phyloP scores from a whole-genome alignment of 2,113 vertebrate species.

The Oreochromis aureus region DNA sequence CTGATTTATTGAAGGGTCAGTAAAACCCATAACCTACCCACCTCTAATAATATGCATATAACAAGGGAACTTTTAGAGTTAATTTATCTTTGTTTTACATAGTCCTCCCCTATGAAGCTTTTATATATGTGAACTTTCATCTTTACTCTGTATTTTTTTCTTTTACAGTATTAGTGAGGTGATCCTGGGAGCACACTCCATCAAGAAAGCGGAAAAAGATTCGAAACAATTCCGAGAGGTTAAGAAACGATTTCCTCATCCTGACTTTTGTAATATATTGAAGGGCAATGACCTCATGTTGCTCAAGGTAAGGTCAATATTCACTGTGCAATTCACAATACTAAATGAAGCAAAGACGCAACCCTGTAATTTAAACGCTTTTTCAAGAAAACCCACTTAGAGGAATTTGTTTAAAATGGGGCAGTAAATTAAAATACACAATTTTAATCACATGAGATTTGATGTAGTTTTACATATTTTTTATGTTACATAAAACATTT shows the following conservation, averaged over 20 bases:
- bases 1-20: not conserved
- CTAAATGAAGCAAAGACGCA: not conserved
- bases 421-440: rapidly evolving
- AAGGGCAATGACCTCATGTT: constrained; percentile 40
- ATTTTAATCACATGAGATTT: not conserved
- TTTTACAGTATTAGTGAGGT: constrained; percentile 20
- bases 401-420: not conserved
- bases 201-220: not conserved
- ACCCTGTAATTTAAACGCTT: rapidly evolving
- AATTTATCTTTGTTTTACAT: not conserved
- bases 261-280: not conserved
- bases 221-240: constrained; percentile 20
- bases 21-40: rapidly evolving
- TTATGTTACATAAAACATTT: not conserved
- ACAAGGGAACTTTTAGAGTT: not conserved
- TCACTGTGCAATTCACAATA: not conserved
- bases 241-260: not conserved
- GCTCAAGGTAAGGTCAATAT: constrained; percentile 42
- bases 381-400: not conserved
- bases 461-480: not conserved
- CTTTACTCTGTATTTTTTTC: not conserved
- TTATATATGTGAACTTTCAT: not conserved
- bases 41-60: not conserved
- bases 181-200: constrained; percentile 51
- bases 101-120: not conserved